These are phyloP conservation scores for Onthophagus taurus DNA, from an alignment of 1,140 invertebrate species.

Conservation along the genomic window DNA sequence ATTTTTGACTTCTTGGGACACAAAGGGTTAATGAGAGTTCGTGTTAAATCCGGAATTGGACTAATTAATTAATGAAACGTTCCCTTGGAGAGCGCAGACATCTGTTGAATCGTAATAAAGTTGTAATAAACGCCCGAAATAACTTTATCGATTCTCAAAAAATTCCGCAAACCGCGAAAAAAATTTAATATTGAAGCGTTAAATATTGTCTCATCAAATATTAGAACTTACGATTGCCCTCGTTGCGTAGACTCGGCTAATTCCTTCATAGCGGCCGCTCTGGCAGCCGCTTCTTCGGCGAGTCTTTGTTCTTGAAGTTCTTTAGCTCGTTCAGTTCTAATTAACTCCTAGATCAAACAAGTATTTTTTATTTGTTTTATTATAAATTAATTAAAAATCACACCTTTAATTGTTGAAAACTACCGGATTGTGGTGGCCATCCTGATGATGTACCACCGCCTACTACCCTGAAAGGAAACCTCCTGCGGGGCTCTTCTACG, in stretches of 20 bases:
- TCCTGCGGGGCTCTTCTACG: constrained; percentile 31
- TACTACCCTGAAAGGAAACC: constrained; percentile 29
- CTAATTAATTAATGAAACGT: too few species aligned
- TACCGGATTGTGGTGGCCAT: constrained; percentile 46
- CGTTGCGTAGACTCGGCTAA: constrained; percentile 35
- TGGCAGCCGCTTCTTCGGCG: constrained; percentile 49
- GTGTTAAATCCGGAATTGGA: background rate
- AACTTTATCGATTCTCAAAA: too few species aligned
- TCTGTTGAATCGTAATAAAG: too few species aligned
- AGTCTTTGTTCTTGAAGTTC: constrained; percentile 53
- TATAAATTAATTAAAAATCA: constrained; percentile 1
- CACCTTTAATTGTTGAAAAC: constrained; percentile 48
- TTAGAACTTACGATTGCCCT: constrained; percentile 18
- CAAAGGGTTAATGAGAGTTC: too few species aligned
- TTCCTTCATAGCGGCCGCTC: constrained; percentile 46
- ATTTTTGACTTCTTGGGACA: too few species aligned
- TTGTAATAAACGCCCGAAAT: too few species aligned
- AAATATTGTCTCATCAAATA: too few species aligned
- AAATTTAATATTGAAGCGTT: too few species aligned
- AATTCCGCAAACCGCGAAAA: too few species aligned
- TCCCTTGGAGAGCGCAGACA: too few species aligned
- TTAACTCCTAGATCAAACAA: constrained; percentile 31
- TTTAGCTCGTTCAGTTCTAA: constrained; percentile 47
- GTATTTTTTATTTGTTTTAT: background rate
- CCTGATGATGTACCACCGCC: constrained; percentile 23